Evolutionary conservation across 1,140 invertebrate genomes (phyloP).

Genomic region (Brachystomella parvula): DNA sequence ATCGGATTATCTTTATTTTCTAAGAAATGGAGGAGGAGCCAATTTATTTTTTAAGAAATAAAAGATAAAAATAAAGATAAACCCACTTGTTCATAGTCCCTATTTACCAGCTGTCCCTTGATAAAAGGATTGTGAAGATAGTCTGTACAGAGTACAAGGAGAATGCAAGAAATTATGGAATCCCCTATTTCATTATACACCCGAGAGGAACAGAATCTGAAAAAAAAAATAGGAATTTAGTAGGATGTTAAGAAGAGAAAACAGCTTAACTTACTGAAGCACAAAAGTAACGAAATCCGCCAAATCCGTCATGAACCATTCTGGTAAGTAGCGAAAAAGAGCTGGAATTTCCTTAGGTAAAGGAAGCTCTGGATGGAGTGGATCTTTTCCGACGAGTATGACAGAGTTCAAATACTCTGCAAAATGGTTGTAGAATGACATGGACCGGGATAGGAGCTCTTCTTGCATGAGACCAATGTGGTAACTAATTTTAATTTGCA

Average conservation of each 20-base stretch:
- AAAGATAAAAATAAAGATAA: no score
- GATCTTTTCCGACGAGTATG: constrained; percentile 19
- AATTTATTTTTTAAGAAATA: no score
- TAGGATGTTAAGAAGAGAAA: no score
- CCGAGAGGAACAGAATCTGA: background rate
- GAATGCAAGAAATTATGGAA: constrained; percentile 74
- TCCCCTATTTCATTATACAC: constrained; percentile 66
- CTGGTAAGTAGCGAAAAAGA: constrained; percentile 79
- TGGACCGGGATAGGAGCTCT: constrained; percentile 62
- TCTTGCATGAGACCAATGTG: constrained; percentile 79
- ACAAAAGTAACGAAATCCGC: constrained; percentile 91
- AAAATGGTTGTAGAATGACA: constrained; percentile 78
- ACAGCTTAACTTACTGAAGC: no score
- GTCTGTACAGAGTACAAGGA: constrained; percentile 80
- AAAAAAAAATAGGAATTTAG: constrained; percentile 15
- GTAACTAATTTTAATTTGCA: constrained; percentile 51
- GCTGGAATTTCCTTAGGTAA: constrained; percentile 54
- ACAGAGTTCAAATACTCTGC: constrained; percentile 61
- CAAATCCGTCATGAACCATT: constrained; percentile 94
- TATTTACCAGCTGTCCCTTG: constrained; percentile 70
- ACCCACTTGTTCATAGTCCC: no score
- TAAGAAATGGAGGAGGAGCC: no score
- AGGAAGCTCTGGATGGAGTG: constrained; percentile 44
- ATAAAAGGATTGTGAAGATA: constrained; percentile 93
- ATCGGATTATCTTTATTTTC: no score